These are phyloP conservation scores for Chrysocyon brachyurus DNA, from an alignment of 2,797 vertebrate genomes.

Conservation along the genomic window DNA sequence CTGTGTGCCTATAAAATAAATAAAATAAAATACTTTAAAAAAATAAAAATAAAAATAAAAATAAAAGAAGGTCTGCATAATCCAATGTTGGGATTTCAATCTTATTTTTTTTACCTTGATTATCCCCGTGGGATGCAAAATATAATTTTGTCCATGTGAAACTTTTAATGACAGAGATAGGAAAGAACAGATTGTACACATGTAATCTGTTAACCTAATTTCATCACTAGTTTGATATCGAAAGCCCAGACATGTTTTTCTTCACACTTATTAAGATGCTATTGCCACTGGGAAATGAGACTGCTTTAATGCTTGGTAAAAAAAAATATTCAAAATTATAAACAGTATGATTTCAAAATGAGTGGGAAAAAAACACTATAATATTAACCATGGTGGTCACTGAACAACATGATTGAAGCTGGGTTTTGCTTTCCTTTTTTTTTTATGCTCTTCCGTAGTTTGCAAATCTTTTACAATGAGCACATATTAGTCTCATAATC, in stretches of 20 bases:
- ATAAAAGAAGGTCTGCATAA: background rate
- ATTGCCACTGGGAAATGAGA: constrained; percentile 37
- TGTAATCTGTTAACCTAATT: constrained; percentile 41
- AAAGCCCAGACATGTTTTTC: constrained; percentile 53
- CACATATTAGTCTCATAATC: background rate
- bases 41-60: no score
- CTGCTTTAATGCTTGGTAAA: background rate
- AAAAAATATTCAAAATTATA: constrained; percentile 46
- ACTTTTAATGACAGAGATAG: background rate
- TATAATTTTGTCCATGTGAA: constrained; percentile 39
- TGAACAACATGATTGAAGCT: background rate
- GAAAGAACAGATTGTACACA: constrained; percentile 22
- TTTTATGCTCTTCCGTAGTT: background rate
- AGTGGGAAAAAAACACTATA: background rate
- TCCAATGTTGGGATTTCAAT: constrained; percentile 33
- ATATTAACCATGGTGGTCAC: background rate
- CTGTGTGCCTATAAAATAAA: no score
- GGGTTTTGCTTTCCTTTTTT: constrained; percentile 24
- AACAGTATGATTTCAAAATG: constrained; percentile 55
- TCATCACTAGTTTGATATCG: constrained; percentile 40
- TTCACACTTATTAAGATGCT: constrained; percentile 63
- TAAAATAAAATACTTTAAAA: no score
- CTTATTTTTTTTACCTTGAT: background rate
- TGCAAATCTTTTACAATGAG: background rate
- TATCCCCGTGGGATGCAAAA: constrained; percentile 53